phyloP scores from a whole-genome alignment of 2,113 vertebrate species.

The Brachypteracias leptosomus region DNA sequence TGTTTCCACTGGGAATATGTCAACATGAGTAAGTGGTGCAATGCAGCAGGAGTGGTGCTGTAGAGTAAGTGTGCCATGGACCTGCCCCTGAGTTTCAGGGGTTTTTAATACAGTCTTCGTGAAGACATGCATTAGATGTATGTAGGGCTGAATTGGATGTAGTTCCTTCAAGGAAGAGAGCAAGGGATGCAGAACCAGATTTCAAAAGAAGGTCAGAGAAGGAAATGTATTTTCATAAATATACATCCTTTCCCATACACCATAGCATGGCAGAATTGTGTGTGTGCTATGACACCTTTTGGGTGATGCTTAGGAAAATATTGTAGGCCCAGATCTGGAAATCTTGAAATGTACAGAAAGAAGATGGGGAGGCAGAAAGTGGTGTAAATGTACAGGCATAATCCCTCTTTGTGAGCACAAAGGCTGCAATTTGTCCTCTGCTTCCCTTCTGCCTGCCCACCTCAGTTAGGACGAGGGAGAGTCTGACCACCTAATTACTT shows the following conservation, averaged over 20 bases:
- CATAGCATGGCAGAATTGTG: background rate
- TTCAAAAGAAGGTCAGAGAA: background rate
- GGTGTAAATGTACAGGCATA: background rate
- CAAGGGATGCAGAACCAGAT: background rate
- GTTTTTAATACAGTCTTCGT: rapidly evolving
- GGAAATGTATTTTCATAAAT: background rate
- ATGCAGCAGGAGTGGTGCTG: background rate
- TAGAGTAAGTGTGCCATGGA: background rate
- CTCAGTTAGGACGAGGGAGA: background rate
- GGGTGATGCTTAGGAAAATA: background rate
- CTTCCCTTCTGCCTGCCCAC: background rate
- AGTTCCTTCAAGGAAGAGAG: background rate
- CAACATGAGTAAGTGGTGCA: background rate
- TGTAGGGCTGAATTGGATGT: background rate
- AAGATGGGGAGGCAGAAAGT: background rate
- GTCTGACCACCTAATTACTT: background rate
- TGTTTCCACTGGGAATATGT: background rate
- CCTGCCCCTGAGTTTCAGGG: background rate
- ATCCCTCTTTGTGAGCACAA: background rate
- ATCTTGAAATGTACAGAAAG: background rate
- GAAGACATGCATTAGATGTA: background rate
- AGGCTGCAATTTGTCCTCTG: background rate
- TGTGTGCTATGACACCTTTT: background rate
- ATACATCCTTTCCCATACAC: background rate
- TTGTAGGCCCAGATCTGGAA: background rate